Percentiles rank a stretch among this genome's conserved stretches.
Conservation (phyloP, 2,888 invertebrate species). For the Petrolisthes cinctipes region DNA sequence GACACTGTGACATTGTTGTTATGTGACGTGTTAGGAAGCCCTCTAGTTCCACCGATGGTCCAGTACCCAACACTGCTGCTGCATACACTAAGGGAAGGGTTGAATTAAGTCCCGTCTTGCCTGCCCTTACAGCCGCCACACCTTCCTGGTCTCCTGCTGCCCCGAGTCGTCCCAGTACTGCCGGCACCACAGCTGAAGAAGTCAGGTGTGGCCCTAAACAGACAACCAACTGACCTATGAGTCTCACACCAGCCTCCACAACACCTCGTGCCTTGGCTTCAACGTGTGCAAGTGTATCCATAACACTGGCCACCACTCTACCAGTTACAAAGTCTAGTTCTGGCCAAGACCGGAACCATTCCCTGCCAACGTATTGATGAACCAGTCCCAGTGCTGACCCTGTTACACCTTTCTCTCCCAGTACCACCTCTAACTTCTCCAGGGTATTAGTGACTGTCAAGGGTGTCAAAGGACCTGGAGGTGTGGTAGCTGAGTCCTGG, state of each 20-base stretch:
- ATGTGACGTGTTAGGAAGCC: constrained; percentile 54
- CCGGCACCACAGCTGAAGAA: constrained; percentile 28
- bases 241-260: constrained; percentile 40
- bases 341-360: constrained; percentile 76
- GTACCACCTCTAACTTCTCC: constrained; percentile 69
- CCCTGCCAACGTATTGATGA: constrained; percentile 76
- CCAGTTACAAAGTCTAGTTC: constrained; percentile 76
- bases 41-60: constrained; percentile 35
- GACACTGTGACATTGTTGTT: constrained; percentile 69
- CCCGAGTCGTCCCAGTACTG: constrained; percentile 36
- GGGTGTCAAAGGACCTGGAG: background rate
- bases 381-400: constrained; percentile 76
- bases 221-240: constrained; percentile 20
- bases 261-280: constrained; percentile 25
- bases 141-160: constrained; percentile 40
- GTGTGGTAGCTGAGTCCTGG: background rate
- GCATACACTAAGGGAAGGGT: constrained; percentile 48
- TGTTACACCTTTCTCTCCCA: constrained; percentile 73
- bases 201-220: constrained; percentile 47
- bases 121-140: constrained; percentile 44
- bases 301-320: constrained; percentile 20
- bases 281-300: constrained; percentile 26
- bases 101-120: constrained; percentile 50
- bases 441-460: background rate
- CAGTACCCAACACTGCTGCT: constrained; percentile 36